Conservation (phyloP, 2,113 vertebrate genomes). For the Pteronura brasiliensis region DNA sequence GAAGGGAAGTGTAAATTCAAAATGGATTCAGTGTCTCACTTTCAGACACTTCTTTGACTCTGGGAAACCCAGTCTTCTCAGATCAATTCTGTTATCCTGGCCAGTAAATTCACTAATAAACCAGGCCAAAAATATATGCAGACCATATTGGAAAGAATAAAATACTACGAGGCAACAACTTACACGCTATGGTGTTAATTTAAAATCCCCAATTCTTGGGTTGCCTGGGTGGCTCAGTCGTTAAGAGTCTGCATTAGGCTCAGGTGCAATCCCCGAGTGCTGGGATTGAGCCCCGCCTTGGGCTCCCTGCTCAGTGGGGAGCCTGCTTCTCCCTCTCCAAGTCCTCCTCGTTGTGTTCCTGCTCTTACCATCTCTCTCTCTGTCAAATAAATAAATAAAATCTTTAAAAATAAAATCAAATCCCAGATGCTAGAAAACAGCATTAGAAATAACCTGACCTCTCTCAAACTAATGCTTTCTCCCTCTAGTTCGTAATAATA, state of each 20-base stretch:
- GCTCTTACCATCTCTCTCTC: too few relatives aligned
- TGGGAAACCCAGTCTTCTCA: neutral
- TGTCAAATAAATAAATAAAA: too few relatives aligned
- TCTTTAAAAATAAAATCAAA: neutral
- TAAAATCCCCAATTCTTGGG: neutral
- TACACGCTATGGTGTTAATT: neutral
- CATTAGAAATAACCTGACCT: neutral
- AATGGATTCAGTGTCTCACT: neutral
- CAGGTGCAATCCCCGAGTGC: too few relatives aligned
- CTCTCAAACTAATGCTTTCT: neutral
- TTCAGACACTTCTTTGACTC: neutral
- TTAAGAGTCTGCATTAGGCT: too few relatives aligned
- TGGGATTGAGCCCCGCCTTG: too few relatives aligned
- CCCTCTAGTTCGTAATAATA: neutral
- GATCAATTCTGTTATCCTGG: neutral
- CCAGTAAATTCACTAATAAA: neutral
- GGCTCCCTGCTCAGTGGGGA: too few relatives aligned
- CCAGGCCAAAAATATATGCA: neutral
- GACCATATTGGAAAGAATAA: neutral
- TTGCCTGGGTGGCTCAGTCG: too few relatives aligned
- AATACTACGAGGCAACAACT: neutral
- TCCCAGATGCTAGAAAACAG: neutral
- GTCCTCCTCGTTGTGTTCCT: too few relatives aligned
- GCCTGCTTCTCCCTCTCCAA: too few relatives aligned
- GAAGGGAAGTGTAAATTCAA: neutral